Base-by-base conservation (phyloP, 2,113 vertebrate species). In the Pseudorhombus dupliciocellatus region DNA sequence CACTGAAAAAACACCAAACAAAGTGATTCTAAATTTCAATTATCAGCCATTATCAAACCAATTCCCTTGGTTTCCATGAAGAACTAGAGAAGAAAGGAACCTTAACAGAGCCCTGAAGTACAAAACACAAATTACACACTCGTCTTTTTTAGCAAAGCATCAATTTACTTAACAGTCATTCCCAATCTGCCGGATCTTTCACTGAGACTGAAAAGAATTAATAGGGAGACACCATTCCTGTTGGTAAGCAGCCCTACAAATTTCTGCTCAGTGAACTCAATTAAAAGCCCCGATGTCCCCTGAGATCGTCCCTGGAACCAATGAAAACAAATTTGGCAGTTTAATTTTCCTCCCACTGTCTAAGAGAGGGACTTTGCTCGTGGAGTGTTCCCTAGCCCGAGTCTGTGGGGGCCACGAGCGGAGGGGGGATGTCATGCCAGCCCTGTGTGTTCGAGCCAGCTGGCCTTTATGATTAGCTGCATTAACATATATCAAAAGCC, bases 321-420 rank as follows among this genome's bases (percentile, higher is more conserved):
- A 92, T 92, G 91, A 93, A 94, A 93, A 94, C 92, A 93, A 92
- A 94, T 94, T 92, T 92, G 91, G 85, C 90, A 93, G 92, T 94
- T 94, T 94, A 92, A 94, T 94, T 94, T 93, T 93, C 92, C 90
- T 92, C 89, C 91, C 90, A 93, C 92, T 93, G 92, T 92, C 91
- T 90, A 80, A 85, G 84, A 91, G 87, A 86, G 83, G 85, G 85
- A 89, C 90, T 90, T 78, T 78, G 73, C 87, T 89, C 82, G 80
- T 83, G 81, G 87, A 90, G 86, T 73, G 79, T 80, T 83, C 69
- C 68, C 55, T 52, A 31, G 62, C 60, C 67, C 55, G 71, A 84
- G 70, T 88, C 88, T 86, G 76, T 73, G 81, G 87, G 87, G 91
- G 87, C 88, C 78, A 83, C 68, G 80, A 55, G 70, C 56, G 84